Conservation (phyloP, 1,140 invertebrate genomes). For the Pseudobourletiella spinata region DNA sequence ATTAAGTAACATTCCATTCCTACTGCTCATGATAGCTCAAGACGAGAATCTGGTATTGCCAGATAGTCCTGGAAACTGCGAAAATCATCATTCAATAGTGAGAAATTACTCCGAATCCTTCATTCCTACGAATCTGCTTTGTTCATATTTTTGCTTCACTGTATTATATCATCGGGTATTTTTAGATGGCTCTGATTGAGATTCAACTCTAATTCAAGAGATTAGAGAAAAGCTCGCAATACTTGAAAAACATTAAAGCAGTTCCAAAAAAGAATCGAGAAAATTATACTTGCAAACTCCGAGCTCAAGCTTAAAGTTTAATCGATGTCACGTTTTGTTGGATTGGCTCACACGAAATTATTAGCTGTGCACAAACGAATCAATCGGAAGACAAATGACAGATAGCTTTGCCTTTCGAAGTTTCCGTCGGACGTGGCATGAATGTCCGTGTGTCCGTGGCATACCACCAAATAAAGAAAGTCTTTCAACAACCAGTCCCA, state of each 20-base stretch:
- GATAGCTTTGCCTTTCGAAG: not conserved
- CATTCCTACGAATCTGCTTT: too few relatives aligned
- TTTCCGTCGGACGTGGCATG: too few relatives aligned
- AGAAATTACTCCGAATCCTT: too few relatives aligned
- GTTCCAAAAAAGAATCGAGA: not conserved
- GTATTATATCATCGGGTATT: too few relatives aligned
- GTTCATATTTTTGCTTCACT: too few relatives aligned
- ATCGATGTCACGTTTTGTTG: not conserved
- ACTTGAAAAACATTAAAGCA: not conserved
- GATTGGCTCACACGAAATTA: not conserved
- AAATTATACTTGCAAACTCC: not conserved
- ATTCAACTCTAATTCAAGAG: not conserved
- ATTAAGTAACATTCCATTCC: too few relatives aligned
- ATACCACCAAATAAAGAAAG: slow-evolving; percentile 3
- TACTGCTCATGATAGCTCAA: too few relatives aligned
- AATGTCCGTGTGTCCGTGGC: too few relatives aligned
- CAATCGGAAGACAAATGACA: slow-evolving; percentile 3
- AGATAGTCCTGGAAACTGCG: too few relatives aligned
- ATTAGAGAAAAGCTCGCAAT: not conserved
- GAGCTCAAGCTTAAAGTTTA: not conserved
- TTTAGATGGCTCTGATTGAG: too few relatives aligned
- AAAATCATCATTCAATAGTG: too few relatives aligned
- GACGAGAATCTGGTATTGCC: too few relatives aligned
- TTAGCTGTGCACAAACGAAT: not conserved
- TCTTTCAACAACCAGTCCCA: slow-evolving; percentile 7